A percentile compares a stretch with the other conserved stretches of the same genome.
phyloP scores from a whole-genome alignment of 92 coral and sea anemone species.

The Palythoa caribaeorum region DNA sequence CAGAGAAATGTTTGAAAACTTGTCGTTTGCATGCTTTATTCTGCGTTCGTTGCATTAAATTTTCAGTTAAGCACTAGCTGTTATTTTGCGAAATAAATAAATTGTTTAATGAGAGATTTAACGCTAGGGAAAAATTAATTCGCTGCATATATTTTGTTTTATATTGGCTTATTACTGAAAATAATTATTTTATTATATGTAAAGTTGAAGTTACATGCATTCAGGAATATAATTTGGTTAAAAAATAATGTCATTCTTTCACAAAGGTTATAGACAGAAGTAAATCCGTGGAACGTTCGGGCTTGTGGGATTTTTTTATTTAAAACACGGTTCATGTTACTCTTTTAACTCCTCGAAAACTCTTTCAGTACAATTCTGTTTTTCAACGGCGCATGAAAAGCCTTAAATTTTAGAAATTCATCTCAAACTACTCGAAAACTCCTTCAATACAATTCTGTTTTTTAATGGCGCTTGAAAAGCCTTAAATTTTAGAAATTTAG shows the following conservation, averaged over 20 bases:
- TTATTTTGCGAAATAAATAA: background rate
- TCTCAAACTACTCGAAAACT: too few relatives aligned
- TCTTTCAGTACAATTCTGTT: too few relatives aligned
- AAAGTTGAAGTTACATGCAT: background rate
- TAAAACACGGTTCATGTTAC: too few relatives aligned
- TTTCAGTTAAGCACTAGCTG: background rate
- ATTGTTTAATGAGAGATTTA: background rate
- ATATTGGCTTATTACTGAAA: background rate
- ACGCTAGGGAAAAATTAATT: background rate
- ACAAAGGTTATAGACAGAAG: too few relatives aligned
- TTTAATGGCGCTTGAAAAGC: too few relatives aligned
- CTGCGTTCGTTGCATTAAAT: background rate
- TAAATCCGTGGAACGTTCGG: too few relatives aligned
- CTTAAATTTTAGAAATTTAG: too few relatives aligned
- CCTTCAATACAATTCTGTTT: too few relatives aligned
- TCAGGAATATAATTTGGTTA: background rate
- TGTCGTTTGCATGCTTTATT: background rate
- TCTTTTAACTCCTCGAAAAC: too few relatives aligned
- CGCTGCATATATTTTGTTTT: background rate
- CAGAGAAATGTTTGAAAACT: background rate
- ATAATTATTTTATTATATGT: background rate
- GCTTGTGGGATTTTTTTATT: background rate
- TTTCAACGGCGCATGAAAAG: too few relatives aligned
- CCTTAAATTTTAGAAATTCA: too few relatives aligned
- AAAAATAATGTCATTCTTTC: background rate